A percentile compares a stretch with the other conserved stretches of the same genome.
These are phyloP conservation scores for Anser cygnoides DNA, from an alignment of 2,113 vertebrate species.

Conservation along the genomic window DNA sequence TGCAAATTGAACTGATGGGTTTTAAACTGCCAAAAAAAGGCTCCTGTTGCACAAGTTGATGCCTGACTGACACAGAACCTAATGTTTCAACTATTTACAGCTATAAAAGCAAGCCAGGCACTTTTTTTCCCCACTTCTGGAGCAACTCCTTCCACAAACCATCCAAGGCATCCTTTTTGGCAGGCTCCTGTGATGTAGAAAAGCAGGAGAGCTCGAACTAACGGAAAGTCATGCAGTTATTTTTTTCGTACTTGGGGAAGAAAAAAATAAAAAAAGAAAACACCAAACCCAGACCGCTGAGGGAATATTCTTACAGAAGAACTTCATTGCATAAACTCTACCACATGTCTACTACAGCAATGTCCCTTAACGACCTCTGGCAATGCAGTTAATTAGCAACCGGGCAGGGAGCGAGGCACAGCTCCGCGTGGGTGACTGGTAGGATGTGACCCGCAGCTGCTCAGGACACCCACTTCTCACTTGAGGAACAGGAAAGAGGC, in stretches of 20 bases:
- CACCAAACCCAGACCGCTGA: slow-evolving; percentile 58
- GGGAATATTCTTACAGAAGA: slow-evolving; percentile 65
- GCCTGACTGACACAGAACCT: slow-evolving; percentile 58
- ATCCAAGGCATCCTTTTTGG: slow-evolving; percentile 77
- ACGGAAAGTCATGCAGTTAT: slow-evolving; percentile 72
- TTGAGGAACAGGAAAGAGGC: neutral
- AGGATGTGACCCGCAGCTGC: neutral
- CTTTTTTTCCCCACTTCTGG: slow-evolving; percentile 59
- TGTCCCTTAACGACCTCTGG: slow-evolving; percentile 61
- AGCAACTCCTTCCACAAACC: slow-evolving; percentile 77
- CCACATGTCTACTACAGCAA: slow-evolving; percentile 56
- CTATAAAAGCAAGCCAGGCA: slow-evolving; percentile 61
- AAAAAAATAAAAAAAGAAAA: slow-evolving; percentile 52
- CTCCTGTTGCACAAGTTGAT: slow-evolving; percentile 45
- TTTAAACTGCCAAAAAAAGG: slow-evolving; percentile 29
- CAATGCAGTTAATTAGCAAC: slow-evolving; percentile 32
- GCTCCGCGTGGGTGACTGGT: neutral
- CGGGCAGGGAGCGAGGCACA: neutral
- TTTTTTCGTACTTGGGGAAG: slow-evolving; percentile 61
- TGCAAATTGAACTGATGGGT: neutral
- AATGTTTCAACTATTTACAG: slow-evolving; percentile 68
- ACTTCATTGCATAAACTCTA: slow-evolving; percentile 56
- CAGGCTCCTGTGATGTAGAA: slow-evolving; percentile 68
- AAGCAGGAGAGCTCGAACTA: slow-evolving; percentile 70
- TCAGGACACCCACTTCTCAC: slow-evolving; percentile 9